Conservation (phyloP, 1,140 invertebrate species). For the Zaprionus vittiger region DNA sequence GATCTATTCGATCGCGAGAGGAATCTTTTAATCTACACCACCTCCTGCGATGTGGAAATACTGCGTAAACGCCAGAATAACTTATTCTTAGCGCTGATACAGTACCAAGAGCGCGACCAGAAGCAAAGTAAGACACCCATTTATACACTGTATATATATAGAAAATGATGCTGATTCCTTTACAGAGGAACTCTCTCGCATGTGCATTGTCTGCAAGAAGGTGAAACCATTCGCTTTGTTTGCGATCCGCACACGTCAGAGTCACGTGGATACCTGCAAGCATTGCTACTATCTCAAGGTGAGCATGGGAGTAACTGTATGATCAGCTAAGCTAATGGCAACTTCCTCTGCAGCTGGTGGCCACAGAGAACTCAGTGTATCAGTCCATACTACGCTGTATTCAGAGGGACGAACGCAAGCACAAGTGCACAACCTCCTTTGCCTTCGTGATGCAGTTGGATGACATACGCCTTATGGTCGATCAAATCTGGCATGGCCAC, state of each 20-base stretch:
- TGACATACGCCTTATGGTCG: constrained; percentile 87
- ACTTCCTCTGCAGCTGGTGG: constrained; percentile 52
- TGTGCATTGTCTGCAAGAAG: constrained; percentile 81
- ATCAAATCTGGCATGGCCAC: constrained; percentile 87
- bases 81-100: constrained; percentile 77
- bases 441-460: constrained; percentile 86
- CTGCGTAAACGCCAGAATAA: constrained; percentile 75
- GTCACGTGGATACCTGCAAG: constrained; percentile 80
- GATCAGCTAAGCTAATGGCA: background rate
- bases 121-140: constrained; percentile 44
- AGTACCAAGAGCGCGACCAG: constrained; percentile 54
- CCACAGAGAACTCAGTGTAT: constrained; percentile 82
- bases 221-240: constrained; percentile 71
- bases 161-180: background rate
- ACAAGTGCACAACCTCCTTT: constrained; percentile 84
- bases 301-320: background rate
- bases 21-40: constrained; percentile 73
- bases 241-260: constrained; percentile 74
- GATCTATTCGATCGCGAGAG: constrained; percentile 80
- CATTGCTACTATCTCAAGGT: constrained; percentile 78
- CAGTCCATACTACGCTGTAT: constrained; percentile 86
- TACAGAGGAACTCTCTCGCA: constrained; percentile 62
- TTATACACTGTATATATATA: background rate
- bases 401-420: constrained; percentile 85
- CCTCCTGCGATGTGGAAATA: constrained; percentile 69